Evolutionary conservation across 2,888 invertebrate species (phyloP).

Genomic region (Standfussiana lucernea): DNA sequence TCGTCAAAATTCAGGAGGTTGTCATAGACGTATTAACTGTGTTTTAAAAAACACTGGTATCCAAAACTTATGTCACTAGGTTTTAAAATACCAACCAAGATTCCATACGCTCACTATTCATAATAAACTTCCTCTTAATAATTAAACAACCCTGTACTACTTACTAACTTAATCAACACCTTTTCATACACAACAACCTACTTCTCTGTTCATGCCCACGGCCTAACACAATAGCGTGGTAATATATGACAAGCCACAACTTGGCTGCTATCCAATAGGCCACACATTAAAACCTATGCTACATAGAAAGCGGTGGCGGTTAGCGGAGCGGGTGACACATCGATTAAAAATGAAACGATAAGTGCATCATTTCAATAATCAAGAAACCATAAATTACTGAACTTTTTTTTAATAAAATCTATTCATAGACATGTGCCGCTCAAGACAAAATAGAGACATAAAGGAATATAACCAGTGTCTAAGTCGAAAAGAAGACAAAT

Average conservation of each 20-base stretch:
- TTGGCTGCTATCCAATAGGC: conserved; percentile 54
- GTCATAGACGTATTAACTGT: too few species aligned
- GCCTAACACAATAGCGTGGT: conserved; percentile 49
- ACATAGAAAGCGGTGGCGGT: conserved; percentile 25
- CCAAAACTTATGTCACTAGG: not conserved
- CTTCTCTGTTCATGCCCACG: conserved; percentile 39
- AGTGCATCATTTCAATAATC: too few species aligned
- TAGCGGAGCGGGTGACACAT: not conserved
- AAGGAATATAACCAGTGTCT: too few species aligned
- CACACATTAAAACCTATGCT: conserved; percentile 36
- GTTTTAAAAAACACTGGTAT: too few species aligned
- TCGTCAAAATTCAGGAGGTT: too few species aligned
- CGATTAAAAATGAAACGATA: not conserved
- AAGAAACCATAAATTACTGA: too few species aligned
- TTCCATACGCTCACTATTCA: not conserved
- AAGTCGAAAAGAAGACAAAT: too few species aligned
- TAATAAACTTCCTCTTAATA: conserved; percentile 1
- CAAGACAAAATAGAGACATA: too few species aligned
- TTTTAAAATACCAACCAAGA: not conserved
- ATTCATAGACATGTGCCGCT: too few species aligned
- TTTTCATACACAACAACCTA: conserved; percentile 27
- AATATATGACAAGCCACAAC: conserved; percentile 54
- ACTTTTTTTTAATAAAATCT: too few species aligned
- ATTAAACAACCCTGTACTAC: conserved; percentile 29
- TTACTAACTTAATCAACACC: conserved; percentile 43